Evolutionary conservation across 2,797 vertebrate genomes (phyloP).

Genomic region (Rhinophrynus dorsalis): DNA sequence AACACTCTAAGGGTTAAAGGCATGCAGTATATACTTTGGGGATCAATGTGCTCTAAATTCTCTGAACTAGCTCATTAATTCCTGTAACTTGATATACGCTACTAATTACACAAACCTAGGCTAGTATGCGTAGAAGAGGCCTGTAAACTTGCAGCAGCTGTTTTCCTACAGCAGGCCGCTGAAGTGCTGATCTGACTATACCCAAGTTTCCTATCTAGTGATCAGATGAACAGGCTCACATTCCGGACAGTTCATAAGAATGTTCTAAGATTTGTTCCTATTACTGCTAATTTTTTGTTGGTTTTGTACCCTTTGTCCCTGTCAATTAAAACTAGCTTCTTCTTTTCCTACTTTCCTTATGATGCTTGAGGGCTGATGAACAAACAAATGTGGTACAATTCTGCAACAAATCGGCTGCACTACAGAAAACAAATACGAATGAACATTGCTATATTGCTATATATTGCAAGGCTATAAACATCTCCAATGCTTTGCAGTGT

Average conservation of each 20-base stretch:
- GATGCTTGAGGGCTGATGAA: too few species aligned
- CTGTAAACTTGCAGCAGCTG: constrained; percentile 31
- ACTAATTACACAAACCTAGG: constrained; percentile 40
- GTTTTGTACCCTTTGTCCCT: constrained; percentile 9
- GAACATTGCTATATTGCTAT: too few species aligned
- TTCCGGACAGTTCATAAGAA: constrained; percentile 34
- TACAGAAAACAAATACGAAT: too few species aligned
- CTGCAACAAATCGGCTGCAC: too few species aligned
- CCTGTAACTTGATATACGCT: constrained; percentile 32
- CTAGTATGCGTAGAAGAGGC: not conserved
- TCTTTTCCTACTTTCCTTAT: too few species aligned
- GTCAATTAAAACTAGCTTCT: constrained; percentile 17
- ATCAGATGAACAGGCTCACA: constrained; percentile 36
- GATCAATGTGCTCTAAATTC: constrained; percentile 1
- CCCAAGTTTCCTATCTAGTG: constrained; percentile 38
- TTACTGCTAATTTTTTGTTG: constrained; percentile 23
- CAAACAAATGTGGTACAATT: too few species aligned
- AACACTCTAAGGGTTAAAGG: too few species aligned
- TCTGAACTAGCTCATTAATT: constrained; percentile 18
- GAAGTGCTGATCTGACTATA: constrained; percentile 36
- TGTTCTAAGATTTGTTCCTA: constrained; percentile 34
- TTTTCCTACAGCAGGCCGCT: constrained; percentile 25
- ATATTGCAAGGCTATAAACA: too few species aligned
- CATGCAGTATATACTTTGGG: too few species aligned
- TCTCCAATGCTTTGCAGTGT: too few species aligned